phyloP scores from a whole-genome alignment of 2,797 vertebrate genomes.

The Cynopterus sphinx region DNA sequence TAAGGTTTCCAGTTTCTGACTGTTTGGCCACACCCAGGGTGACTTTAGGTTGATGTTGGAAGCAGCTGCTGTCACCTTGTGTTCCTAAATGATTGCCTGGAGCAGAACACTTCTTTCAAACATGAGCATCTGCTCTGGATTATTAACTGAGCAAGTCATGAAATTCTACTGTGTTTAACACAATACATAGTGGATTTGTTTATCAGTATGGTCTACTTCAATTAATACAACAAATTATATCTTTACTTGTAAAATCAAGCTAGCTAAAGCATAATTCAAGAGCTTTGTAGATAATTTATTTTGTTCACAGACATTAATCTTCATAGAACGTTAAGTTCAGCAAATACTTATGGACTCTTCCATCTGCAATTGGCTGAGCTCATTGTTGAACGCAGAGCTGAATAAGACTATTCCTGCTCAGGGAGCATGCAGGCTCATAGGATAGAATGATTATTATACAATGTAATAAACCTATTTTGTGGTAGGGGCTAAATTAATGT shows the following conservation, averaged over 20 bases:
- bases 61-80: not conserved
- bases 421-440: not conserved
- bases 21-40: too few relatives aligned
- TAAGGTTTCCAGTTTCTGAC: not conserved
- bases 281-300: not conserved
- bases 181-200: not conserved
- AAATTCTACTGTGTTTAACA: not conserved
- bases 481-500: not conserved
- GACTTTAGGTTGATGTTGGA: not conserved
- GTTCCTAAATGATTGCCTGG: not conserved
- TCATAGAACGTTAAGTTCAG: not conserved
- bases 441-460: not conserved
- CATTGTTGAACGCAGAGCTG: not conserved
- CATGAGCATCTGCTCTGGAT: not conserved
- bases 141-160: not conserved
- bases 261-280: not conserved
- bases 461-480: not conserved
- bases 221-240: not conserved
- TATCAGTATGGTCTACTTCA: not conserved
- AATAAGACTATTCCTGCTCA: not conserved
- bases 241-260: slow-evolving; percentile 8
- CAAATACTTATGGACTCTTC: not conserved
- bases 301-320: not conserved
- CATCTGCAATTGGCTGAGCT: not conserved
- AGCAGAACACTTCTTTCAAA: not conserved